Conservation (phyloP, 1,140 invertebrate genomes). For the Dendrolimus punctatus region DNA sequence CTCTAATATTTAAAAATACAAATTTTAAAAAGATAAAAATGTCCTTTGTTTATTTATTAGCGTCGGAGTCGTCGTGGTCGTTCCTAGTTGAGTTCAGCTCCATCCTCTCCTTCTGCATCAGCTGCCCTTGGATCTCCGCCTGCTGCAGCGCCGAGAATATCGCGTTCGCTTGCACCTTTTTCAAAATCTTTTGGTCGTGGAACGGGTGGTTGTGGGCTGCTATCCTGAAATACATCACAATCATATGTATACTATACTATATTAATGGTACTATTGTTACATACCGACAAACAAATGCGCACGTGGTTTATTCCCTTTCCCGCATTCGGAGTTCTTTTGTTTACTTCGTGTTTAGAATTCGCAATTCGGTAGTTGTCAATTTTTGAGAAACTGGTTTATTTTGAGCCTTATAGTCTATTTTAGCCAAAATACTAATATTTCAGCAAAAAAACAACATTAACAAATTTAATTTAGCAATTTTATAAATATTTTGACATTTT, state of each 20-base stretch:
- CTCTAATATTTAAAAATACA: not conserved
- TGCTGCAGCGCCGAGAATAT: slow-evolving; percentile 30
- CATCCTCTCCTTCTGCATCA: slow-evolving; percentile 9
- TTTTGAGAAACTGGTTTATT: no score
- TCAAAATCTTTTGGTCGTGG: slow-evolving; percentile 31
- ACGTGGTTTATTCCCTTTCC: no score
- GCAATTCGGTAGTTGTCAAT: no score
- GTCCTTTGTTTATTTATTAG: not conserved
- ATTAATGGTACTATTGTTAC: no score
- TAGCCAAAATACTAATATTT: no score
- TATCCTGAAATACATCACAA: slow-evolving; percentile 30
- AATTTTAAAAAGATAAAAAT: not conserved
- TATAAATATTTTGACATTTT: no score
- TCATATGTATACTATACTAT: not conserved
- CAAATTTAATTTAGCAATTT: no score
- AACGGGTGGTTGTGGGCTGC: slow-evolving; percentile 35
- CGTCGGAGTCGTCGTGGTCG: slow-evolving; percentile 5
- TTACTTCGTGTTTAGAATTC: no score
- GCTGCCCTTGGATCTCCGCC: slow-evolving; percentile 21
- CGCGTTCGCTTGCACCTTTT: slow-evolving; percentile 22
- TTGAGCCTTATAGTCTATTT: no score
- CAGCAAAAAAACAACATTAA: no score
- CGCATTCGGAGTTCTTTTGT: no score
- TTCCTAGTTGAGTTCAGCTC: slow-evolving; percentile 1
- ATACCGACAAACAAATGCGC: no score